phyloP scores from a whole-genome alignment of 2,113 vertebrate genomes.

The Tursiops truncatus region DNA sequence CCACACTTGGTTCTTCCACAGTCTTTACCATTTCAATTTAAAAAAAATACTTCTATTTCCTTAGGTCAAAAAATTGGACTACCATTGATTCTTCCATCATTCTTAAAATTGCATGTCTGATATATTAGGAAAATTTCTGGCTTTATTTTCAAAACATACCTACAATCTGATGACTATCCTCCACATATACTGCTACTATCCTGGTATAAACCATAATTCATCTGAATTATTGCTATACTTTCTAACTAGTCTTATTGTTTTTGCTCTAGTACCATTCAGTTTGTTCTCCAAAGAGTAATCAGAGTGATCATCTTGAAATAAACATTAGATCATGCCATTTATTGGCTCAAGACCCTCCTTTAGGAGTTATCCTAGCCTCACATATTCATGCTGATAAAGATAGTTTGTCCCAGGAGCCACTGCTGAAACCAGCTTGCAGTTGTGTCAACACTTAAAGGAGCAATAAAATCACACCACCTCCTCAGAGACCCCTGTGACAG shows the following conservation, averaged over 20 bases:
- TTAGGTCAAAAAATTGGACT: not conserved
- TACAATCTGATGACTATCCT: not conserved
- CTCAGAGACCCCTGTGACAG: not conserved
- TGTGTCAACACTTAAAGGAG: not conserved
- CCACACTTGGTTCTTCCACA: not conserved
- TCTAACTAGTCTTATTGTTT: not conserved
- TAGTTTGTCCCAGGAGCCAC: not conserved
- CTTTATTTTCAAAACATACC: not conserved
- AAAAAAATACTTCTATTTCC: not conserved
- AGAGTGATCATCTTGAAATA: not conserved
- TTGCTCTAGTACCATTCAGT: not conserved
- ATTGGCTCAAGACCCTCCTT: not conserved
- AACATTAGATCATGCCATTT: not conserved
- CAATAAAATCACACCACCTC: not conserved
- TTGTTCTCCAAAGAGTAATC: not conserved
- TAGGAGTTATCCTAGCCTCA: not conserved
- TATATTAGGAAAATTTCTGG: not conserved
- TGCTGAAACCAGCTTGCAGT: not conserved
- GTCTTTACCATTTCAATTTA: not conserved
- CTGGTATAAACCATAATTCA: not conserved
- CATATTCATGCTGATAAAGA: not conserved
- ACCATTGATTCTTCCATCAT: not conserved
- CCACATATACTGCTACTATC: not conserved
- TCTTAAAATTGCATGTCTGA: not conserved
- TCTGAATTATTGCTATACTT: not conserved